phyloP scores from a whole-genome alignment of 2,888 invertebrate genomes.

The Pegoplata infirma region DNA sequence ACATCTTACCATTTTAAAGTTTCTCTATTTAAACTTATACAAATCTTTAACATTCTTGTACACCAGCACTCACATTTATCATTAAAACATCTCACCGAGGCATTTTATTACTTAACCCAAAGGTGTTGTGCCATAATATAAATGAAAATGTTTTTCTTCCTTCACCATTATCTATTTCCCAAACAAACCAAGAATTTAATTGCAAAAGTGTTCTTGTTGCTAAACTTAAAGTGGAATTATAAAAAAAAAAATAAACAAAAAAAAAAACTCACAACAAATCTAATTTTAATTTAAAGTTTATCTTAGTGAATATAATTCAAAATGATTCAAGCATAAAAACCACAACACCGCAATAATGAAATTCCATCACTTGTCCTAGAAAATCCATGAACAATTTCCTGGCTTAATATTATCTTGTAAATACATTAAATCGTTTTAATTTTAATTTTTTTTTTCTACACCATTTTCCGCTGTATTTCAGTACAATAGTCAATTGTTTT shows the following conservation, averaged over 20 bases:
- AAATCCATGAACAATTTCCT: conserved; percentile 39
- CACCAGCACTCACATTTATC: not conserved
- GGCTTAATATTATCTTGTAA: conserved; percentile 17
- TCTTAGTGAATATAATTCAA: conserved; percentile 42
- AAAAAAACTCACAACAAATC: conserved; percentile 25
- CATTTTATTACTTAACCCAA: not conserved
- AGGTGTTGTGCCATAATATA: not conserved
- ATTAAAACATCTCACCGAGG: not conserved
- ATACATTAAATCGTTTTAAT: conserved; percentile 35
- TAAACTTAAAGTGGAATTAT: conserved; percentile 6
- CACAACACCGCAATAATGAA: conserved; percentile 54
- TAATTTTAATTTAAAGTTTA: conserved; percentile 50
- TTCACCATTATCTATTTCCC: not conserved
- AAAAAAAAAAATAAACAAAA: no score
- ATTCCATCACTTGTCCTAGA: conserved; percentile 55
- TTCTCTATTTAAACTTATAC: no score
- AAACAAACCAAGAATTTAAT: conserved; percentile 6
- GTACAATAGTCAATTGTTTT: no score
- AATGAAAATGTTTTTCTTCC: not conserved
- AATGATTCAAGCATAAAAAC: conserved; percentile 47
- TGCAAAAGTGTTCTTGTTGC: not conserved
- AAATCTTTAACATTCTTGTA: not conserved
- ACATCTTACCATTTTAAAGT: no score
- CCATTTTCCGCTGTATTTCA: no score
- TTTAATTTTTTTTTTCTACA: not conserved